Conservation (phyloP, 2,113 vertebrate species). For the Salvelinus alpinus region DNA sequence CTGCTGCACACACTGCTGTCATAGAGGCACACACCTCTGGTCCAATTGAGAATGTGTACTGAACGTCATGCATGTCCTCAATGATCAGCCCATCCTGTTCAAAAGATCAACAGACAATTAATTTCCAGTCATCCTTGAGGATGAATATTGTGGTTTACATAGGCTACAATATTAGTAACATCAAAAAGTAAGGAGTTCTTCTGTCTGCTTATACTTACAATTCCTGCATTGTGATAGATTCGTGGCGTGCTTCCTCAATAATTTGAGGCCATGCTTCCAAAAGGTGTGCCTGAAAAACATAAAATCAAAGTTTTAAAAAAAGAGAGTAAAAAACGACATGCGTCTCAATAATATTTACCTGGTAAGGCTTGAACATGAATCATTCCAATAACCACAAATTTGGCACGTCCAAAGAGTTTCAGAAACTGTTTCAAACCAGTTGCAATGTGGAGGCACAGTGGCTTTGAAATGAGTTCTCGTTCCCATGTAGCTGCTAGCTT, state of each 20-base stretch:
- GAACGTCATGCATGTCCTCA: slow-evolving; percentile 90
- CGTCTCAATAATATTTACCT: slow-evolving; percentile 63
- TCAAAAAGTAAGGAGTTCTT: background rate
- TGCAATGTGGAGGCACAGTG: background rate
- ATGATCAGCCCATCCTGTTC: slow-evolving; percentile 82
- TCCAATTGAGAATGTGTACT: slow-evolving; percentile 73
- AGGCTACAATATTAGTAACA: background rate
- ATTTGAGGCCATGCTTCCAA: slow-evolving; percentile 73
- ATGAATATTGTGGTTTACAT: background rate
- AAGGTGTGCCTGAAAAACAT: slow-evolving; percentile 74
- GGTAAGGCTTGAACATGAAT: slow-evolving; percentile 83
- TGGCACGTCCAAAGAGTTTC: slow-evolving; percentile 73
- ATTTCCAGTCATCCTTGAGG: background rate
- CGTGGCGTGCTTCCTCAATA: slow-evolving; percentile 75
- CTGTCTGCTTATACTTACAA: slow-evolving; percentile 67
- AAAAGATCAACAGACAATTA: background rate
- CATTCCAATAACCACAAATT: slow-evolving; percentile 80
- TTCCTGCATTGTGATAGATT: slow-evolving; percentile 77
- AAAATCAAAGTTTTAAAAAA: slow-evolving; percentile 1
- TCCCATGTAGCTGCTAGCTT: background rate
- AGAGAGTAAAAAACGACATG: background rate
- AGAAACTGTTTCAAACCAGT: slow-evolving; percentile 47
- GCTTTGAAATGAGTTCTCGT: background rate
- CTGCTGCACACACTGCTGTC: slow-evolving; percentile 69
- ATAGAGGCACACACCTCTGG: slow-evolving; percentile 81